phyloP scores from a whole-genome alignment of 2,797 vertebrate species.

The Alosa sapidissima region DNA sequence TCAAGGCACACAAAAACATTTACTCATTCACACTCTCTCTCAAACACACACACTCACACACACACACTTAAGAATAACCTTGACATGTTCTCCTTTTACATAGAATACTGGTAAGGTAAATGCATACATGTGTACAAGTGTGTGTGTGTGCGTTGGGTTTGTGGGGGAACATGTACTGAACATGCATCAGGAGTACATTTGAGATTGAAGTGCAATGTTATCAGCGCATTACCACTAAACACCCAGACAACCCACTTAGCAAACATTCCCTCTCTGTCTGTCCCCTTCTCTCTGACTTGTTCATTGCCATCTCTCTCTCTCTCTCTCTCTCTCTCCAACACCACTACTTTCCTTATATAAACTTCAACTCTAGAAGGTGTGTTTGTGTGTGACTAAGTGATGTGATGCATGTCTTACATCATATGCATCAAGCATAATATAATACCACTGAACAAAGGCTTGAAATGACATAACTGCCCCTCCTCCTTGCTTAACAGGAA shows the following conservation, averaged over 20 bases:
- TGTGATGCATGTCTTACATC: too few species aligned
- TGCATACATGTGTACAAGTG: too few species aligned
- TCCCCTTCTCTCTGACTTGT: not conserved
- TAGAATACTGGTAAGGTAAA: too few species aligned
- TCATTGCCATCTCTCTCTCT: not conserved
- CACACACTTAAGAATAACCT: not conserved
- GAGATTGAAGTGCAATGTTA: not conserved
- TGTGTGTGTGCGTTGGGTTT: too few species aligned
- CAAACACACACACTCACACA: constrained; percentile 14
- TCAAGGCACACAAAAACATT: not conserved
- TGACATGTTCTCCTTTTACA: too few species aligned
- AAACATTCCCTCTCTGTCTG: not conserved
- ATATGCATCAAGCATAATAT: not conserved
- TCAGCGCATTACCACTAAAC: not conserved
- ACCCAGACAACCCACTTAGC: not conserved
- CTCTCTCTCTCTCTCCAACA: not conserved
- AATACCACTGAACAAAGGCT: not conserved
- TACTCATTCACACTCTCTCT: not conserved
- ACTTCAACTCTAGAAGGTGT: not conserved
- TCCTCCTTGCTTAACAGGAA: not conserved
- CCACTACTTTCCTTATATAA: too few species aligned
- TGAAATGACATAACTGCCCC: not conserved
- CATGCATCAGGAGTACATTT: too few species aligned
- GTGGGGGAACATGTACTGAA: too few species aligned
- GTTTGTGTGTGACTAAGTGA: not conserved